Conservation (phyloP, 2,888 invertebrate genomes). For the Hyposoter dolosus region DNA sequence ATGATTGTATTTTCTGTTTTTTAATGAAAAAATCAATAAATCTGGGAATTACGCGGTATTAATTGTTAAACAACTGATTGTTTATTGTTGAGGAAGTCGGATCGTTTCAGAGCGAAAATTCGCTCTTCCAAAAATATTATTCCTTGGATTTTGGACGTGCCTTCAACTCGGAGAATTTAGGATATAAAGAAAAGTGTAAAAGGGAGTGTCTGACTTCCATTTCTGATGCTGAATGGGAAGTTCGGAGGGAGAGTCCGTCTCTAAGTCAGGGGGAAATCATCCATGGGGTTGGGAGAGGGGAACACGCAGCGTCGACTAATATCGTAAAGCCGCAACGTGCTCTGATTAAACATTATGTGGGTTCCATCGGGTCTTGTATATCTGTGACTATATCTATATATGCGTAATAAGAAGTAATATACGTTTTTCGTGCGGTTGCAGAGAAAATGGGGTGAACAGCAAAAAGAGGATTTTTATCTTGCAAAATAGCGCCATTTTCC, state of each 20-base stretch:
- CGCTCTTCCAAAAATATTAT: slow-evolving; percentile 28
- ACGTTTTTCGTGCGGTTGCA: slow-evolving; percentile 10
- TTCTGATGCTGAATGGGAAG: slow-evolving; percentile 56
- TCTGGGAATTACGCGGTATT: background rate
- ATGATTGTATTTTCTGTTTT: background rate
- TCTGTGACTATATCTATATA: slow-evolving; percentile 8
- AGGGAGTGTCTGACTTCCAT: slow-evolving; percentile 43
- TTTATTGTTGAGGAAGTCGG: background rate
- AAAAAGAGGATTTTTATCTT: slow-evolving; percentile 42
- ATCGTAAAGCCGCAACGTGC: slow-evolving; percentile 84
- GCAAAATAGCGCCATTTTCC: slow-evolving; percentile 36
- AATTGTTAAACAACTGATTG: background rate
- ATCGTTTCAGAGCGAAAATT: background rate
- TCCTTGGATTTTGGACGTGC: slow-evolving; percentile 10
- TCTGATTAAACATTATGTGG: slow-evolving; percentile 84
- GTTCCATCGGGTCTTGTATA: slow-evolving; percentile 78
- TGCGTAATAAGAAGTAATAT: background rate
- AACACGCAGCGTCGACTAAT: slow-evolving; percentile 77
- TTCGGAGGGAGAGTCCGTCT: slow-evolving; percentile 64
- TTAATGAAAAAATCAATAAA: background rate
- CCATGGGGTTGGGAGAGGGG: slow-evolving; percentile 67
- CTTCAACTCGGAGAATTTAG: slow-evolving; percentile 4
- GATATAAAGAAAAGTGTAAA: slow-evolving; percentile 49
- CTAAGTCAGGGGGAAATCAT: slow-evolving; percentile 67
- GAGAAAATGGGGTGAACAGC: slow-evolving; percentile 43